Percentiles rank a stretch among this genome's conserved stretches.
These are phyloP conservation scores for Gallinago stenura DNA, from an alignment of 2,797 vertebrate genomes.

Conservation along the genomic window DNA sequence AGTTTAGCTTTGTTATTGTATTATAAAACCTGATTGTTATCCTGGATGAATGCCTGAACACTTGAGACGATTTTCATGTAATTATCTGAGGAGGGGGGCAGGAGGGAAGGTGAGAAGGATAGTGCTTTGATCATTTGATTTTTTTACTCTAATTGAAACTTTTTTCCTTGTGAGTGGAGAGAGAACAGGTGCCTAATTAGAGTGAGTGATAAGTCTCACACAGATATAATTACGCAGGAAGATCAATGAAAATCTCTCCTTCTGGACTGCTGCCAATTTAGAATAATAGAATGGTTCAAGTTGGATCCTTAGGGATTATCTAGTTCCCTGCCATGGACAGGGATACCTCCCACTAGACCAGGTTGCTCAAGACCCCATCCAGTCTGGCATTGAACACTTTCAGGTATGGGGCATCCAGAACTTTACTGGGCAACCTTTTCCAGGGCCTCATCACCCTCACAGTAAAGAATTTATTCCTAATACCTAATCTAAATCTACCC, in stretches of 20 bases:
- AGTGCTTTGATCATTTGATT: conserved; percentile 42
- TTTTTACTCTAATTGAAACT: conserved; percentile 68
- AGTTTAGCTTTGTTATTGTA: not conserved
- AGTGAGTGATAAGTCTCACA: conserved; percentile 48
- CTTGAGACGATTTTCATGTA: conserved; percentile 48
- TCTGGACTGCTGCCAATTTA: conserved; percentile 34
- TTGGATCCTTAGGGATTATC: not conserved
- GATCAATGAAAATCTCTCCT: conserved; percentile 66
- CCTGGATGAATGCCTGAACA: conserved; percentile 17
- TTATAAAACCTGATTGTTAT: conserved; percentile 30
- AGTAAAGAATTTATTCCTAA: not conserved
- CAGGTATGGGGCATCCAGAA: too few relatives aligned
- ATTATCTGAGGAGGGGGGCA: conserved; percentile 2
- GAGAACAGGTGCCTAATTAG: conserved; percentile 68
- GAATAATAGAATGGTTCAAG: not conserved
- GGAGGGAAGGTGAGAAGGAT: not conserved
- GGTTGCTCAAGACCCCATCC: not conserved
- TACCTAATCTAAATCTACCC: too few relatives aligned
- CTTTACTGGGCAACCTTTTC: not conserved
- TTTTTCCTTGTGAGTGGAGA: conserved; percentile 61
- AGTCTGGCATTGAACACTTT: too few relatives aligned
- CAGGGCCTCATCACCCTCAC: not conserved
- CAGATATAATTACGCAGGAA: conserved; percentile 65
- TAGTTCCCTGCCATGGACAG: not conserved
- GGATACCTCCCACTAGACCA: not conserved